Evolutionary conservation across 1,140 invertebrate species (phyloP), one percentile per base, ranked within the genome.

Genomic region (Drosophila auraria): DNA sequence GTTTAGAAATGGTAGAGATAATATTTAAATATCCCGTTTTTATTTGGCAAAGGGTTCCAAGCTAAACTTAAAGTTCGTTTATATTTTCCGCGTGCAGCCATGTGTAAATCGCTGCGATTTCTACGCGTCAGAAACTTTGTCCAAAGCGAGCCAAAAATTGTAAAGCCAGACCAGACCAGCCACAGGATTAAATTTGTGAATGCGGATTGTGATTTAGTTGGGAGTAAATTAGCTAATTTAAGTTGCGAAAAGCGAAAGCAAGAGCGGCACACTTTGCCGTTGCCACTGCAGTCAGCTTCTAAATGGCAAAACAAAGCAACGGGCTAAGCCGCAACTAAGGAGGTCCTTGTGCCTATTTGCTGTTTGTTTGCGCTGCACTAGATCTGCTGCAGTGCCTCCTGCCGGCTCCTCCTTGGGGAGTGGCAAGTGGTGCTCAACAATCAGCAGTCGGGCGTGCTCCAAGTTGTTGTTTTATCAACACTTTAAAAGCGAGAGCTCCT

Each of bases 361-460:
- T 60, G 78, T 74, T 90, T 90, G 75, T 89, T 89, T 89, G 75
- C 75, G 61, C 71, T 80, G 79, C 86, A 82, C 86, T 90, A 81
- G 65, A 74, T 53, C 60, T 60, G 69, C 53, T 30, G 68, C 60
- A 66, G 27, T 47, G 25, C 8, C 56, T 50, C 62, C 23, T 54
- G 45, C 49, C 63, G 15, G 44, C 44, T 40, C 27, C 49, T 44
- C 51, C 36, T 25, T 44, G 14, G 27, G 69, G 42, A 65, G 38
- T 53, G 60, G 60, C 44, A 44, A 63, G 64, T 61, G 56, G 38
- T 49, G 27, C 72, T 51, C 44, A 72, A 45, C 62, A 76, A 78
- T 77, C 59, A 54, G 66, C 53, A 76, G 71, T 80, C 36, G 60
- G 30, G 23, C 68, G 71, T 56, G 42, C 64, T 65, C 49, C 33